A percentile compares a stretch with the other conserved stretches of the same genome.
These are phyloP conservation scores for Dissostichus mawsoni DNA, from an alignment of 2,113 vertebrate species.

Conservation along the genomic window DNA sequence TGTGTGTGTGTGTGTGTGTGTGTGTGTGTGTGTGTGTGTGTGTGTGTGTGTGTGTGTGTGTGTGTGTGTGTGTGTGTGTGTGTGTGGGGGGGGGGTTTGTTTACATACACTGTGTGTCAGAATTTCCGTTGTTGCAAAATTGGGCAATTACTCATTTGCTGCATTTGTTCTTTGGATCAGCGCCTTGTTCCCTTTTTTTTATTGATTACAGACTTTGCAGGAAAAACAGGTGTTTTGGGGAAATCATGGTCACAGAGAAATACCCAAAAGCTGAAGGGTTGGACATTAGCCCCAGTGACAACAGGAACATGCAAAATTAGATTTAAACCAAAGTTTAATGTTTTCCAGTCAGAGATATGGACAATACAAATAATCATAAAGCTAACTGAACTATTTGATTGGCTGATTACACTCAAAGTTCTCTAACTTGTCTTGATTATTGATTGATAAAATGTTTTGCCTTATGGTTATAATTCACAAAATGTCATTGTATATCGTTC, in stretches of 20 bases:
- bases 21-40: constrained; percentile 31
- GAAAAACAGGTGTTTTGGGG: background rate
- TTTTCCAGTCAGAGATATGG: background rate
- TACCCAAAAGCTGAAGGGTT: background rate
- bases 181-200: background rate
- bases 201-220: background rate
- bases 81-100: constrained; percentile 19
- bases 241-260: background rate
- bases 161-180: background rate
- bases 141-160: background rate
- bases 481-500: background rate
- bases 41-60: background rate
- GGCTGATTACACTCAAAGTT: background rate
- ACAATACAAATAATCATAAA: too few species aligned
- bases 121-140: constrained; percentile 66
- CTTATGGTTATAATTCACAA: constrained; percentile 6
- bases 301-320: constrained; percentile 1
- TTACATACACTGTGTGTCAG: background rate
- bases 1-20: constrained; percentile 27
- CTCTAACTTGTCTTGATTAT: constrained; percentile 12
- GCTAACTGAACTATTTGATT: too few species aligned
- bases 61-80: constrained; percentile 20
- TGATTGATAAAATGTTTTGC: constrained; percentile 1
- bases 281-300: background rate
- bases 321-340: constrained; percentile 41